Evolutionary conservation across 2,888 invertebrate genomes (phyloP), one percentile per base, ranked within the genome.

Genomic region (Elegia similella): DNA sequence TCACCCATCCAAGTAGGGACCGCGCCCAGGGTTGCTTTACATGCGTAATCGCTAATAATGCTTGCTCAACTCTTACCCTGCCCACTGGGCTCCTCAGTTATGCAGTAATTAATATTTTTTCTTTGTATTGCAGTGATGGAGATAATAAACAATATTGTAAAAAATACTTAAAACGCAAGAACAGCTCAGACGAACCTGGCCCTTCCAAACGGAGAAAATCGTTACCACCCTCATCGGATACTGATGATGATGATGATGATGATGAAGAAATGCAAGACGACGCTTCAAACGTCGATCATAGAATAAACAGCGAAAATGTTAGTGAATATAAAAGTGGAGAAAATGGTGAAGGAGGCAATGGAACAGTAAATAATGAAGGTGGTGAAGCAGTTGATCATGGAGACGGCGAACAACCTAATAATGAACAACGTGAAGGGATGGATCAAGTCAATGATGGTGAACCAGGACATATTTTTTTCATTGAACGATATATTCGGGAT

Each of bases 181-280:
- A 10, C 12, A 38, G 3, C 1, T n/a, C 6, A 12, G n/a, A 38
- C 8, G 38, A 38, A 38, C 38, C 38, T 5, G 38, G 38, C 0
- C 38, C 38, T 38, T 38, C 38, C 2, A 38, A 38, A 38, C 38
- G 38, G n/a, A 38, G n/a, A 12, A 38, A 38, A 12, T 38, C 38
- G 5, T 10, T 6, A 38, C 38, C 3, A 12, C n/a, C 10, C 6
- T 10, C 10, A n/a, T 38, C 38, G 23, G 23, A 23, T 23, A 12
- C 34, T 29, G 29, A 46, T 7, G 29, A 16, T n/a, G 13, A 43
- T 7, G 15, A 15, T 7, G 43, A 16, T 16, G 16, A 32, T 12
- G 34, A 52, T 32, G 34, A 50, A 50, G 12, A 13, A 10, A 30
- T 38, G 32, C 50, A 57, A 13, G 55, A 52, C 12, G 53, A 52